Percentiles rank a stretch among this genome's conserved stretches.
Conservation (phyloP, 2,888 invertebrate genomes). For the Petrolisthes cinctipes region DNA sequence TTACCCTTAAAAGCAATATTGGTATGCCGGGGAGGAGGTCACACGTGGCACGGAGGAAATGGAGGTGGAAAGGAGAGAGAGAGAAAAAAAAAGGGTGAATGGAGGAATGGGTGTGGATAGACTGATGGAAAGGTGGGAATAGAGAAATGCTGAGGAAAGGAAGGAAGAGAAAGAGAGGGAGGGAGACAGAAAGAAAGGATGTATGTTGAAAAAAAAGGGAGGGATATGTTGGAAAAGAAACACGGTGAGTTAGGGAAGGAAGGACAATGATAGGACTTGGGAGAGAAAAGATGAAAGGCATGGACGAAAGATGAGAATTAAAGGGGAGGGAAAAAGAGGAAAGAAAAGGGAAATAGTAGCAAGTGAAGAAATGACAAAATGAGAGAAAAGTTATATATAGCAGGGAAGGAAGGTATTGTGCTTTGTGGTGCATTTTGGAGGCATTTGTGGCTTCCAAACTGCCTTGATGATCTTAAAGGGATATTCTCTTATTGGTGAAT, state of each 20-base stretch:
- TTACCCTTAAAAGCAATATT: constrained; percentile 55
- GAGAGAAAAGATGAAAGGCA: not conserved
- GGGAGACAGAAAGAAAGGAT: not conserved
- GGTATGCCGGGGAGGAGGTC: constrained; percentile 16
- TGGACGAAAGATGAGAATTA: not conserved
- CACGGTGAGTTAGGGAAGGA: not conserved
- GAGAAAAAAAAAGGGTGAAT: too few species aligned
- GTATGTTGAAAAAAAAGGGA: not conserved
- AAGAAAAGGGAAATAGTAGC: too few species aligned
- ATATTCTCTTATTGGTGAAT: too few species aligned
- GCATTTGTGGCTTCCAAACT: too few species aligned
- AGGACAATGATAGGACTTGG: not conserved
- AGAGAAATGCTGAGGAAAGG: too few species aligned
- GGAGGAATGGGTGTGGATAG: not conserved
- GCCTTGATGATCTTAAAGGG: too few species aligned
- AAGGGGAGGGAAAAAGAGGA: not conserved
- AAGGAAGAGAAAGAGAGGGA: constrained; percentile 5
- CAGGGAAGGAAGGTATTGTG: not conserved
- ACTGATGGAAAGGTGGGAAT: too few species aligned
- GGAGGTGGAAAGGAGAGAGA: not conserved
- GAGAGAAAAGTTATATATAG: not conserved
- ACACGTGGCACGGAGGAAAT: constrained; percentile 3
- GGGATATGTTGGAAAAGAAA: not conserved
- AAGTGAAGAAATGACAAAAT: not conserved
- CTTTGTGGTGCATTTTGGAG: too few species aligned